These are phyloP conservation scores for Enchytraeus crypticus DNA, from an alignment of 2,888 invertebrate genomes.

Conservation along the genomic window DNA sequence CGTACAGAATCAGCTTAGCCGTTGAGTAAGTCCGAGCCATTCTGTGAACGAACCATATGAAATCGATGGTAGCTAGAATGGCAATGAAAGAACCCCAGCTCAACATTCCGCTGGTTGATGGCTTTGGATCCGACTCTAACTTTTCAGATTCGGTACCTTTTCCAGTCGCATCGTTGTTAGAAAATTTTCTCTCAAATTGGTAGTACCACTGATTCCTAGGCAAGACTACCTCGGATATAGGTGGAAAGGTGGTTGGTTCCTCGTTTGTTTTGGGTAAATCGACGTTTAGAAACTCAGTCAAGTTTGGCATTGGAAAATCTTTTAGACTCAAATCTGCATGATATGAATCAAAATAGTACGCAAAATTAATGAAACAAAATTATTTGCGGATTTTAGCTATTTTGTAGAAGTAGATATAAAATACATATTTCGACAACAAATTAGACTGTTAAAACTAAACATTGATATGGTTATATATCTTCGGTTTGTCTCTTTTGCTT, in stretches of 20 bases:
- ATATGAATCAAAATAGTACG: background rate
- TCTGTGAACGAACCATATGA: slow-evolving; percentile 40
- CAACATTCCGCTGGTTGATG: slow-evolving; percentile 11
- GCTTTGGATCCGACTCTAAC: background rate
- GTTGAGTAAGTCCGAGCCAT: slow-evolving; percentile 40
- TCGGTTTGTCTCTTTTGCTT: no score
- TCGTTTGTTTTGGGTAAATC: slow-evolving; percentile 18
- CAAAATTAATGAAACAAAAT: background rate
- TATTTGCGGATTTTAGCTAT: background rate
- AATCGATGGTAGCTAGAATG: slow-evolving; percentile 36
- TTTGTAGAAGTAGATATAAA: background rate
- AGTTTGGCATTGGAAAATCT: slow-evolving; percentile 27
- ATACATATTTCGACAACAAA: background rate
- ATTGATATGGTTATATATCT: background rate
- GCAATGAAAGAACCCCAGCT: slow-evolving; percentile 27
- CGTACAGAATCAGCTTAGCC: slow-evolving; percentile 39
- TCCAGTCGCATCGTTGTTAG: background rate
- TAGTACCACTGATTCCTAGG: slow-evolving; percentile 30
- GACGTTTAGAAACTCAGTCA: slow-evolving; percentile 24
- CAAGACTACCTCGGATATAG: slow-evolving; percentile 21
- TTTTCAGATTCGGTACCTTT: background rate
- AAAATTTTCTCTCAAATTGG: slow-evolving; percentile 24
- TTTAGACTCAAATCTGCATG: slow-evolving; percentile 25
- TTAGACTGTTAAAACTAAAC: background rate
- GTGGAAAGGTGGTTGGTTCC: slow-evolving; percentile 18